Base-by-base conservation (phyloP, 2,888 invertebrate species). In the Tanytarsus gracilentus region DNA sequence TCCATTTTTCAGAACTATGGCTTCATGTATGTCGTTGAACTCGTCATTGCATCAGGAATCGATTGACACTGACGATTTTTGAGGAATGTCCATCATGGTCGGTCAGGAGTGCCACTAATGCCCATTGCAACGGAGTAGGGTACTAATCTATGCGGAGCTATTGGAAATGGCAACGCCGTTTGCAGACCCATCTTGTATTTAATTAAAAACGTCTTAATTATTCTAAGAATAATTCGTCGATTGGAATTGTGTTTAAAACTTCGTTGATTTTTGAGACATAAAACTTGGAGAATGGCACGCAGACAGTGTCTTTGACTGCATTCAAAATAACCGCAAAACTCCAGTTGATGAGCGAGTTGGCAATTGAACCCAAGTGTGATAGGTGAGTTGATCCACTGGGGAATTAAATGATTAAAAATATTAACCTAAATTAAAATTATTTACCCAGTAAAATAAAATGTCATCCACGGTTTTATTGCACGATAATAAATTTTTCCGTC, bases 211-310 rank as follows among this genome's bases (percentile, higher is more conserved):
- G 6, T 33, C 33, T 36, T 36, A n/a, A 11, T 44, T 44, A 44
- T 44, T 44, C 21, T 44, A 18, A 16, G 23, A 44, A 44, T 44
- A 44, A 44, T 8, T 44, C 44, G 23, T 44, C 44, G n/a, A 44
- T 8, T 8, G 44, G 21, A 18, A 44, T 23, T 18, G 18, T 44
- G 1, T 8, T 5, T 1, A 44, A 21, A 6, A 44, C 23, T 21
- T 16, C 9, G 23, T 44, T 44, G 23, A 44, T 4, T 18, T 44
- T 18, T 2, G 18, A 18, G 21, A 44, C 1, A 44, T 18, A 44
- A 18, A 44, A 9, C 9, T 3, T 11, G 5, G 44, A 44, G 11
- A 44, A 18, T 44, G 44, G 44, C 44, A 23, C 23, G 5, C 18
- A 44, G n/a, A 8, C 18, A 11, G 44, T 44, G 2, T 44, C 44